Base-by-base conservation (phyloP, 2,113 vertebrate species). In the Sitta europaea region DNA sequence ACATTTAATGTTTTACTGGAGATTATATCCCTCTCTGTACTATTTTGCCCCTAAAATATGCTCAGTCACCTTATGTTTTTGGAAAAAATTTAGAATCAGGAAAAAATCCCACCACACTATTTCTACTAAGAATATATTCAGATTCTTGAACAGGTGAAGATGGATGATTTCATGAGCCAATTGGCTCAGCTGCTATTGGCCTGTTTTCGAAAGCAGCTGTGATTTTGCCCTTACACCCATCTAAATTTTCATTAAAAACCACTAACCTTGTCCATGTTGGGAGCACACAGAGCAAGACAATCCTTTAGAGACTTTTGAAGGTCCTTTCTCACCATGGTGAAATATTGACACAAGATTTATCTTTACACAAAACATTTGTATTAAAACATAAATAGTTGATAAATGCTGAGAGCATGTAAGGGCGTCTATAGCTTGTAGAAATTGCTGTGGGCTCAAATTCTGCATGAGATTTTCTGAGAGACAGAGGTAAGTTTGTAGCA, bases 11-110 rank as follows among this genome's bases (percentile, higher is more conserved):
- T 25, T 65, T 19, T 50, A 6, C 10, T 54, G 63, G 20, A 77
- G 3, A 42, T 59, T 51, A 42, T 22, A 6, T 16, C 10, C 4
- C 14, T 24, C 3, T 9, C 3, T 12, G 2, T 38, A 42, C 4
- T 67, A n/a, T 20, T 72, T 35, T 35, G 28, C 3, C 8, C 53
- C 5, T 70, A 55, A 81, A 85, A 36, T 81, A n/a, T 47, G 1
- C 11, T 14, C 2, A 51, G 6, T 42, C 11, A 48, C 4, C 29
- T 38, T 35, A 29, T 2, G 2, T 29, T 70, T 14, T 45, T 19
- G 14, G 16, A 40, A 72, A 58, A 36, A 31, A 42, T 23, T 2
- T 19, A 18, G 5, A 12, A 31, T 25, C 48, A 42, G 13, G 14
- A 36, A 42, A 25, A 28, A 79, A 21, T 5, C 3, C 2, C 21